These are phyloP conservation scores for Phalera bucephala DNA, from an alignment of 2,888 invertebrate genomes.

Conservation along the genomic window DNA sequence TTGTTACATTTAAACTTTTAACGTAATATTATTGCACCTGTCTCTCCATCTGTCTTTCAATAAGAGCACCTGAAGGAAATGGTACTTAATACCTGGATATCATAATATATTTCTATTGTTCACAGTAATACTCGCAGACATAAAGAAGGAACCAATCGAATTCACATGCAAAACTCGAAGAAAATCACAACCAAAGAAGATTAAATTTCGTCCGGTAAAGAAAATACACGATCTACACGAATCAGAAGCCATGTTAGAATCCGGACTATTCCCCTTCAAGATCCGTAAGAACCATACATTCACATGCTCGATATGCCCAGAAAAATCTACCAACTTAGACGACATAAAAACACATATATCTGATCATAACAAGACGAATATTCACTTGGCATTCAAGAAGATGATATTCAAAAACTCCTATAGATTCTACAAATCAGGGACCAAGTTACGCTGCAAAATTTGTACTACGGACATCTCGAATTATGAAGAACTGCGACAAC, in stretches of 20 bases:
- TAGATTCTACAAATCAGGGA: slow-evolving; percentile 48
- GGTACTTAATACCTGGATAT: too few relatives aligned
- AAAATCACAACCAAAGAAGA: slow-evolving; percentile 18
- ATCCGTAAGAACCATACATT: slow-evolving; percentile 52
- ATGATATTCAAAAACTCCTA: slow-evolving; percentile 61
- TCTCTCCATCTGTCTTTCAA: too few relatives aligned
- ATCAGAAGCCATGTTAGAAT: slow-evolving; percentile 52
- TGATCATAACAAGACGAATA: slow-evolving; percentile 52
- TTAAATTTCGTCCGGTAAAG: slow-evolving; percentile 37
- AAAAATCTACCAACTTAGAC: slow-evolving; percentile 52
- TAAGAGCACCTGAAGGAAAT: too few relatives aligned
- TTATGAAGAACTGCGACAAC: slow-evolving; percentile 53
- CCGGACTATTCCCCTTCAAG: slow-evolving; percentile 69
- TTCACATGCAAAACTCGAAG: slow-evolving; percentile 38
- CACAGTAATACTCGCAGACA: slow-evolving; percentile 7
- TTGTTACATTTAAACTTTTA: too few relatives aligned
- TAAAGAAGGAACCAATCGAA: slow-evolving; percentile 51
- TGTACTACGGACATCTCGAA: slow-evolving; percentile 56
- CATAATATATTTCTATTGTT: not conserved
- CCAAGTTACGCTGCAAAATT: slow-evolving; percentile 57
- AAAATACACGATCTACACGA: slow-evolving; percentile 46
- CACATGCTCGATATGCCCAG: slow-evolving; percentile 60
- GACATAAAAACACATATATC: slow-evolving; percentile 53
- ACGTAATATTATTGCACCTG: too few relatives aligned
- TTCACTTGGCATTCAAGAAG: slow-evolving; percentile 64